Percentiles rank a stretch among this genome's conserved stretches.
phyloP scores from a whole-genome alignment of 2,797 vertebrate genomes.

The Melanotaenia pygmaea region DNA sequence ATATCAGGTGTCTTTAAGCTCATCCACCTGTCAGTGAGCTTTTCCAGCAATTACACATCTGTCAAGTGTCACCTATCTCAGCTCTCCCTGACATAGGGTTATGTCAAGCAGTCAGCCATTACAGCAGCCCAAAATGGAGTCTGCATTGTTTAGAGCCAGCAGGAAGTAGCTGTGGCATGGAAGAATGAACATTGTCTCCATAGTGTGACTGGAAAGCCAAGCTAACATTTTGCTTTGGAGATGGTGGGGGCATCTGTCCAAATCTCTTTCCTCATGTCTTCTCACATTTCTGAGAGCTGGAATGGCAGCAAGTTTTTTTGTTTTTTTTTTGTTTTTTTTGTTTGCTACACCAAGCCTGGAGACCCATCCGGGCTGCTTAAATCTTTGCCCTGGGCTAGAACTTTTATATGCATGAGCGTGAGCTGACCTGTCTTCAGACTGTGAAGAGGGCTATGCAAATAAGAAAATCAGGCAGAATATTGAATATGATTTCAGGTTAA shows the following conservation, averaged over 20 bases:
- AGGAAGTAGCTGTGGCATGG: constrained; percentile 77
- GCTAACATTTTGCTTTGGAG: constrained; percentile 63
- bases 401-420: constrained; percentile 73
- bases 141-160: constrained; percentile 81
- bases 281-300: constrained; percentile 68
- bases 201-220: constrained; percentile 70
- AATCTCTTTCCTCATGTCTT: constrained; percentile 53
- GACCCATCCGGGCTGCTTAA: constrained; percentile 65
- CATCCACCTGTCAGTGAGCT: constrained; percentile 82
- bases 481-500: constrained; percentile 60
- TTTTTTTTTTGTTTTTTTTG: constrained; percentile 8
- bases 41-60: constrained; percentile 86
- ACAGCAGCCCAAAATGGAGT: constrained; percentile 77
- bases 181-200: constrained; percentile 78
- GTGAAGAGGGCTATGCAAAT: constrained; percentile 59
- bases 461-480: constrained; percentile 68
- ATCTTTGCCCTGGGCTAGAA: constrained; percentile 63
- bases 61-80: constrained; percentile 85
- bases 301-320: constrained; percentile 53
- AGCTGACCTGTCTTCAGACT: constrained; percentile 72
- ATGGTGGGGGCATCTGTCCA: constrained; percentile 33
- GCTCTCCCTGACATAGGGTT: constrained; percentile 81
- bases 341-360: constrained; percentile 47
- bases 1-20: constrained; percentile 83
- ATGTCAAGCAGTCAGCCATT: constrained; percentile 86